phyloP scores from a whole-genome alignment of 2,113 vertebrate genomes.

The Paramormyrops kingsleyae region DNA sequence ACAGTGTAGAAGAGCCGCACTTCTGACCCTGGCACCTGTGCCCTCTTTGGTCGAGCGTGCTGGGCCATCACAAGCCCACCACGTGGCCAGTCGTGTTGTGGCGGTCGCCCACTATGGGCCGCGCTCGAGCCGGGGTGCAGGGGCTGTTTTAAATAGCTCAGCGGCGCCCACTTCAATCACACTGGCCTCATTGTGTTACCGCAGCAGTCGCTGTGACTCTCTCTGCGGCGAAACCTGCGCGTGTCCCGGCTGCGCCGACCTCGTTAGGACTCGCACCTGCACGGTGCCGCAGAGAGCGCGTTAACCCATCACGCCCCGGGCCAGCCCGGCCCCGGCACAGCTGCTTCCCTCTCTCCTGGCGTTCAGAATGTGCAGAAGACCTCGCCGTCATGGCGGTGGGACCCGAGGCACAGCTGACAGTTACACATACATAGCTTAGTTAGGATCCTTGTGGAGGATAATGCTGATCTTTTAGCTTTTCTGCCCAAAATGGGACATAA shows the following conservation, averaged over 20 bases:
- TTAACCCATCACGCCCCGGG: background rate
- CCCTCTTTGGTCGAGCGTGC: background rate
- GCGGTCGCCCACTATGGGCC: background rate
- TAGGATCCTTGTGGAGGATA: background rate
- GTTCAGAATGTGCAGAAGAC: background rate
- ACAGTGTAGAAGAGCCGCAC: background rate
- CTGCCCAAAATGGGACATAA: background rate
- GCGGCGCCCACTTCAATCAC: slow-evolving; percentile 22
- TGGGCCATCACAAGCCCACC: background rate
- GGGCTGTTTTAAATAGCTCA: slow-evolving; percentile 3
- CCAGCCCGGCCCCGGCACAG: background rate
- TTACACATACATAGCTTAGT: background rate
- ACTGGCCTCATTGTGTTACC: slow-evolving; percentile 29
- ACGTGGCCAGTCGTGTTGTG: background rate
- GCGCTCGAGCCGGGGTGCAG: background rate
- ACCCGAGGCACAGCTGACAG: background rate
- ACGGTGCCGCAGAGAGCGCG: background rate
- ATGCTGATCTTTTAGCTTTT: background rate
- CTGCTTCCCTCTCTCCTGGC: background rate
- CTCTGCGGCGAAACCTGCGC: background rate
- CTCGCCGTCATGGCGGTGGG: background rate
- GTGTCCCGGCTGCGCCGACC: background rate
- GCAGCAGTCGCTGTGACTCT: background rate
- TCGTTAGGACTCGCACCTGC: background rate
- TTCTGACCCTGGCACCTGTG: background rate